Conservation (phyloP, 2,797 vertebrate genomes). For the Mormyrops attenuatus region DNA sequence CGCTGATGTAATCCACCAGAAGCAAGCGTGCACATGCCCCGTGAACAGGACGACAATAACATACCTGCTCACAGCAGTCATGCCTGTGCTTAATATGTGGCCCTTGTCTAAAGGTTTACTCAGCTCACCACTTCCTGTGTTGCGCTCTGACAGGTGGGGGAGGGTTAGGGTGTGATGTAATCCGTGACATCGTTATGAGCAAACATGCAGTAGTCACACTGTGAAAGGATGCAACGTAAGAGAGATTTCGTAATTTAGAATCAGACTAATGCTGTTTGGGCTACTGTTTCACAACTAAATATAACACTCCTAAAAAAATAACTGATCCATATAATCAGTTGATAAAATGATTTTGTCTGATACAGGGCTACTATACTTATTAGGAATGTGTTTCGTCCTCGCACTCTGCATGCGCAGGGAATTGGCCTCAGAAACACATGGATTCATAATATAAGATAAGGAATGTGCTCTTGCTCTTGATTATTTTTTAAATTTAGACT, state of each 20-base stretch:
- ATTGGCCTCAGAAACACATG: neutral
- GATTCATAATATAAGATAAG: neutral
- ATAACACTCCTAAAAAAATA: neutral
- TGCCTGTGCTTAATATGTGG: neutral
- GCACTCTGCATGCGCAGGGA: neutral
- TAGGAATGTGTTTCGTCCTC: neutral
- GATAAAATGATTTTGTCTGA: neutral
- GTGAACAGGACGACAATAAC: neutral
- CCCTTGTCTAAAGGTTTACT: neutral
- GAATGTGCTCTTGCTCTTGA: neutral
- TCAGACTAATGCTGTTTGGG: neutral
- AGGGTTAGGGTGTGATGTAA: neutral
- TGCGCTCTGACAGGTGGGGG: neutral
- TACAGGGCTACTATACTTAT: neutral
- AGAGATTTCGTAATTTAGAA: neutral
- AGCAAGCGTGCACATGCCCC: neutral
- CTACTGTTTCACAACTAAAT: neutral
- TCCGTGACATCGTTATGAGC: neutral
- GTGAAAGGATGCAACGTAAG: neutral
- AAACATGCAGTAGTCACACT: neutral
- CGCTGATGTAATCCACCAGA: neutral
- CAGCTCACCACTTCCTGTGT: neutral
- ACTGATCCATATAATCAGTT: neutral
- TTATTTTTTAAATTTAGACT: neutral
- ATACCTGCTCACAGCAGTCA: neutral